phyloP scores from a whole-genome alignment of 2,888 invertebrate genomes.

The Atherix ibis region DNA sequence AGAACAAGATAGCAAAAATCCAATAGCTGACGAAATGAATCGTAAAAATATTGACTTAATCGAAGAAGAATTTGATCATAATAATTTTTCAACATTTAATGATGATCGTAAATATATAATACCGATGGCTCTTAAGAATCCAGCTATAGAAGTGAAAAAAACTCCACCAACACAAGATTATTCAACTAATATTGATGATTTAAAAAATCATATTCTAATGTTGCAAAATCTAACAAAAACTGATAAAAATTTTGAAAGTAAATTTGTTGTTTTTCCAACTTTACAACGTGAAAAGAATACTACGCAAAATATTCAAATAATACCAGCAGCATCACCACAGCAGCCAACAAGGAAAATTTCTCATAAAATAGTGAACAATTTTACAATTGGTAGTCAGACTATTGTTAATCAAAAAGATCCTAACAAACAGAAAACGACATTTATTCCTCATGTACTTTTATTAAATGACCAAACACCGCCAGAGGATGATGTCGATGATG shows the following conservation, averaged over 20 bases:
- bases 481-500: slow-evolving; percentile 15
- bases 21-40: slow-evolving; percentile 31
- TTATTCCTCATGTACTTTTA: slow-evolving; percentile 27
- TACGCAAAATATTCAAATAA: slow-evolving; percentile 9
- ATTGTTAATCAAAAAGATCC: too few relatives aligned
- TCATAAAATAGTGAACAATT: too few relatives aligned
- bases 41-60: slow-evolving; percentile 29
- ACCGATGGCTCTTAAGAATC: slow-evolving; percentile 31
- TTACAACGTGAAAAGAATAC: slow-evolving; percentile 22
- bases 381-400: too few relatives aligned
- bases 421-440: slow-evolving; percentile 19
- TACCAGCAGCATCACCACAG: background rate
- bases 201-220: slow-evolving; percentile 31
- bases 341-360: background rate
- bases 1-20: slow-evolving; percentile 20
- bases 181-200: slow-evolving; percentile 29
- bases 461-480: slow-evolving; percentile 24
- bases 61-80: slow-evolving; percentile 23
- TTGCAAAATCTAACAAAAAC: slow-evolving; percentile 31
- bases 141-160: slow-evolving; percentile 23
- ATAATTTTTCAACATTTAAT: slow-evolving; percentile 10
- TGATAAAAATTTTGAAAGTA: slow-evolving; percentile 30
- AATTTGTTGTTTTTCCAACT: slow-evolving; percentile 32
- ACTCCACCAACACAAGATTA: slow-evolving; percentile 15
- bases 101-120: slow-evolving; percentile 32